Conservation (phyloP, 2,888 invertebrate species). For the Ferdinandea cuprea region DNA sequence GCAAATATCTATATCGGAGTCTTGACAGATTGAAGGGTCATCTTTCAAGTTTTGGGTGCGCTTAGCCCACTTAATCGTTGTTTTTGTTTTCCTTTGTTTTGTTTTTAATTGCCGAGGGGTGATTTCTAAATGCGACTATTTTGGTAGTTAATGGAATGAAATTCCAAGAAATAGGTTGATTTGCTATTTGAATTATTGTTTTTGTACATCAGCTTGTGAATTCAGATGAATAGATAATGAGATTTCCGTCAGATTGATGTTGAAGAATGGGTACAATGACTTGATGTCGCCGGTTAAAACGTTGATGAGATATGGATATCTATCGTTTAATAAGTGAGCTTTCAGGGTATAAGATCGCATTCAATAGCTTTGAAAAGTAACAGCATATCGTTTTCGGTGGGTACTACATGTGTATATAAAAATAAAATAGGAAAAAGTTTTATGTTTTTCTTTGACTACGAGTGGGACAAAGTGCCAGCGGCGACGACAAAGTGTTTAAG, state of each 20-base stretch:
- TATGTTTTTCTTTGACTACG: too few species aligned
- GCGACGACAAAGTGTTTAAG: too few species aligned
- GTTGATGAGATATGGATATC: neutral
- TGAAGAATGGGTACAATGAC: constrained; percentile 29
- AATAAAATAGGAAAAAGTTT: too few species aligned
- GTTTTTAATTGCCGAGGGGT: constrained; percentile 29
- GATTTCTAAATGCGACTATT: neutral
- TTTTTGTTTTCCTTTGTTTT: constrained; percentile 46
- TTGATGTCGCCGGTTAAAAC: constrained; percentile 1
- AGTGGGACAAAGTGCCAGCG: too few species aligned
- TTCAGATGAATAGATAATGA: constrained; percentile 34
- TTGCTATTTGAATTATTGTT: constrained; percentile 1
- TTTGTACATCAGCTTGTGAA: neutral
- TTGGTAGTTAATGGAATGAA: constrained; percentile 22
- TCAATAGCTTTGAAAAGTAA: too few species aligned
- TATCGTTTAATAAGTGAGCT: too few species aligned
- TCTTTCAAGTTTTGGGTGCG: constrained; percentile 51
- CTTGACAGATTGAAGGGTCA: constrained; percentile 71
- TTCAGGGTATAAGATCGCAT: too few species aligned
- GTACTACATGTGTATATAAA: too few species aligned
- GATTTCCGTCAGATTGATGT: constrained; percentile 6
- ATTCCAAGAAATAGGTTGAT: constrained; percentile 30
- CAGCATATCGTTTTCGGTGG: too few species aligned
- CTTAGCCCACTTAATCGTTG: constrained; percentile 51
- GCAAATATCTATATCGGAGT: constrained; percentile 68